phyloP scores from a whole-genome alignment of 1,140 invertebrate genomes.

The Himalopsyche phryganea region DNA sequence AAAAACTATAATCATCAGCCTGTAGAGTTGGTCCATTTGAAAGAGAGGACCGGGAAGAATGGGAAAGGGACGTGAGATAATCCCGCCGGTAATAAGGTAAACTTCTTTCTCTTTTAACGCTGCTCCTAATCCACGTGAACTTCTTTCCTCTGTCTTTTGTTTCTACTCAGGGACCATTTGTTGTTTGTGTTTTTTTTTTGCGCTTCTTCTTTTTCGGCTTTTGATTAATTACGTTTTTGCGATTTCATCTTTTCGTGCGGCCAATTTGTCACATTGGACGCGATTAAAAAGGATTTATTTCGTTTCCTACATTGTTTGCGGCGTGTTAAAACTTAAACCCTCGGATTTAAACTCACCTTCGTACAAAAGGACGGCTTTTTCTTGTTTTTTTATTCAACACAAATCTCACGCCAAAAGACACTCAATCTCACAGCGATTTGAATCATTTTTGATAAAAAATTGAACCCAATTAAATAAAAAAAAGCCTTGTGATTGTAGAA shows the following conservation, averaged over 20 bases:
- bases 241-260: background rate
- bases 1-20: too few relatives aligned
- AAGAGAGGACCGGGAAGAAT: background rate
- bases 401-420: too few relatives aligned
- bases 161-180: background rate
- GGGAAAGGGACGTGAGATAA: slow-evolving; percentile 10
- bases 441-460: too few relatives aligned
- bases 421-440: too few relatives aligned
- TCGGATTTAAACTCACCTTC: too few relatives aligned
- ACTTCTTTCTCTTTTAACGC: slow-evolving; percentile 17
- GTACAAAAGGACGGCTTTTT: too few relatives aligned
- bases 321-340: too few relatives aligned
- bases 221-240: background rate
- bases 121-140: background rate
- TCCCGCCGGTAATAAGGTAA: slow-evolving; percentile 28
- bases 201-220: background rate
- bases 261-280: background rate
- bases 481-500: too few relatives aligned
- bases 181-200: slow-evolving; percentile 2
- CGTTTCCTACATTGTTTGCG: too few relatives aligned
- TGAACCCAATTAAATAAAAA: too few relatives aligned
- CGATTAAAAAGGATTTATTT: too few relatives aligned
- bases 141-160: background rate
- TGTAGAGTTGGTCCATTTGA: slow-evolving; percentile 1
- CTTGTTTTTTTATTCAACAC: too few relatives aligned